Conservation (phyloP, 2,113 vertebrate genomes). For the Fukomys damarensis region DNA sequence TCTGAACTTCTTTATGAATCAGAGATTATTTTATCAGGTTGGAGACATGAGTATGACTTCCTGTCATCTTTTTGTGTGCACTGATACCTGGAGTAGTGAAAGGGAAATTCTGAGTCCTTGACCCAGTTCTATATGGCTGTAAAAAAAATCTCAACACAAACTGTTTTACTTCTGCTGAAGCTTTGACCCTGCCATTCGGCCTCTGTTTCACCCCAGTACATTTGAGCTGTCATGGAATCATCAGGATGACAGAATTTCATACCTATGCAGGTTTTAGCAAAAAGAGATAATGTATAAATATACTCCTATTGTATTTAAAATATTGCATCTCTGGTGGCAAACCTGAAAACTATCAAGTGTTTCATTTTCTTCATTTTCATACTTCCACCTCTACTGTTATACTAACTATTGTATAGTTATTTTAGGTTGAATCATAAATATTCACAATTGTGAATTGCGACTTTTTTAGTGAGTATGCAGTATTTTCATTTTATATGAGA, state of each 20-base stretch:
- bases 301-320: too few species aligned
- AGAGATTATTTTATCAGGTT: constrained; percentile 37
- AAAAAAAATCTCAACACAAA: background rate
- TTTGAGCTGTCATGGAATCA: background rate
- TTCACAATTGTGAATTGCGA: too few species aligned
- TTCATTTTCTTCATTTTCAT: too few species aligned
- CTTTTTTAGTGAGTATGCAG: background rate
- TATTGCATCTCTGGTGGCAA: too few species aligned
- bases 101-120: background rate
- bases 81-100: background rate
- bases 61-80: background rate
- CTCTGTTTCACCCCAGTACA: background rate
- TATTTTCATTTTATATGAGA: constrained; percentile 21
- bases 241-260: background rate
- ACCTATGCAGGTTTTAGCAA: background rate
- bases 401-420: too few species aligned
- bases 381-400: too few species aligned
- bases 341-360: too few species aligned
- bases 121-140: background rate
- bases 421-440: constrained; percentile 21
- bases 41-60: background rate
- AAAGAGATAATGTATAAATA: constrained; percentile 11
- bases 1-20: constrained; percentile 51
- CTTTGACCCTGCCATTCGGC: background rate
- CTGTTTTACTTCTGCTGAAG: background rate